Evolutionary conservation across 2,888 invertebrate species (phyloP), one percentile per base, ranked within the genome.

Genomic region (Fragum sueziense): DNA sequence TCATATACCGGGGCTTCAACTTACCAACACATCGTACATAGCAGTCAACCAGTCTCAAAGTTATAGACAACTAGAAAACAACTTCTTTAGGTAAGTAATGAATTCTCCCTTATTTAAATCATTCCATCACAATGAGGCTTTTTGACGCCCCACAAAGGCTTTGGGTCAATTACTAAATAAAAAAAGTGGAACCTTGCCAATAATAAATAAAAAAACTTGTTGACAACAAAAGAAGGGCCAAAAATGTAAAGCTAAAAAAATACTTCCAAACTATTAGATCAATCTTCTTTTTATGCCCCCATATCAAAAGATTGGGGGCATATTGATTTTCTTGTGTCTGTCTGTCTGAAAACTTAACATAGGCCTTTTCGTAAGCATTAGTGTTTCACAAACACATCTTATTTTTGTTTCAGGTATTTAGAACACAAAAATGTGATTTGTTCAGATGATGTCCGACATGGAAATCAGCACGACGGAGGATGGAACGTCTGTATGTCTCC

Each of bases 401-500:
- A 1, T 41, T 47, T 22, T 22, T 47, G 51, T 79, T 82, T 3
- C 79, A 90, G 90, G 54, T 90, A 80, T 71, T 65, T 90, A 37
- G 88, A 89, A 74, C 84, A 84, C 51, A 90, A 89, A 80, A 87
- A 89, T 67, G 84, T 90, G 3, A 83, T 87, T 11, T 91, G 91
- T 83, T 81, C 86, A 52, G 85, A 88, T 29, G 88, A 88, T 68
- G 67, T 81, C 47, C 70, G 90, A 4, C 81, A 91, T 3, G 92
- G 92, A 9, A 88, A 87, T 70, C 86, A 86, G 41, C 90, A 90
- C 75, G 92, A 92, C 59, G 92, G 92, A 0, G 92, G 92, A 1
- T 92, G 91, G 90, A 91, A 92, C 72, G 91, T 92, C 9, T 92
- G 92, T 65, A 76, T 91, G 33, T 91, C 91, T 22, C 87, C 87